Evolutionary conservation across 1,140 invertebrate genomes (phyloP).

Genomic region (Lanistes nyassanus): DNA sequence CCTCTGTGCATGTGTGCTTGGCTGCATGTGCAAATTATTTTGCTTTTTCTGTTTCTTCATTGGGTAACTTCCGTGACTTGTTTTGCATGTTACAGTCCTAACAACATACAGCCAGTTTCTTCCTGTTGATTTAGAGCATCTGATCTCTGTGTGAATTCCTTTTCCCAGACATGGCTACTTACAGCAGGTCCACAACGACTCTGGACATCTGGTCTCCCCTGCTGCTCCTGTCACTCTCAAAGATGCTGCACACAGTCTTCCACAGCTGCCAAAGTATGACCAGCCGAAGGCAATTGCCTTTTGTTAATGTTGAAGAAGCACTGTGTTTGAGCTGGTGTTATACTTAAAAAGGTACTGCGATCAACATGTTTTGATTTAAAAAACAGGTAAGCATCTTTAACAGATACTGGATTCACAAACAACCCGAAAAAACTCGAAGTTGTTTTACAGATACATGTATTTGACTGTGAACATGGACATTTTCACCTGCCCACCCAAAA

Average conservation of each 20-base stretch:
- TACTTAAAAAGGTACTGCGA: too few species aligned
- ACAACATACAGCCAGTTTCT: too few species aligned
- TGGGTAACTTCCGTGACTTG: too few species aligned
- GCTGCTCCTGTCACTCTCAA: neutral
- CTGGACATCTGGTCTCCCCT: neutral
- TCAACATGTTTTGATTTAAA: too few species aligned
- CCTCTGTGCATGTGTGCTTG: neutral
- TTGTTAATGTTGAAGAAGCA: neutral
- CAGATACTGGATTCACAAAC: too few species aligned
- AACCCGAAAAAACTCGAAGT: too few species aligned
- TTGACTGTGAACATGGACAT: too few species aligned
- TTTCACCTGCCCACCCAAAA: too few species aligned
- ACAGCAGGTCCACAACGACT: conserved; percentile 11
- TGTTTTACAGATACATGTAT: too few species aligned
- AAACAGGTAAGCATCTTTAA: too few species aligned
- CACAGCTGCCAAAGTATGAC: conserved; percentile 28
- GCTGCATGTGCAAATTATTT: neutral
- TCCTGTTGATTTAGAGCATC: too few species aligned
- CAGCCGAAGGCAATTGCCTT: neutral
- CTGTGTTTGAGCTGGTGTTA: neutral
- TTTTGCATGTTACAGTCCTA: too few species aligned
- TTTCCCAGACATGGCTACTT: conserved; percentile 15
- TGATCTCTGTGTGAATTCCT: neutral
- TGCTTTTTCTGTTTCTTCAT: neutral
- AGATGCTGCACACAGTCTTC: conserved; percentile 17